Conservation (phyloP, 2,113 vertebrate species). For the Cyanocitta stelleri region DNA sequence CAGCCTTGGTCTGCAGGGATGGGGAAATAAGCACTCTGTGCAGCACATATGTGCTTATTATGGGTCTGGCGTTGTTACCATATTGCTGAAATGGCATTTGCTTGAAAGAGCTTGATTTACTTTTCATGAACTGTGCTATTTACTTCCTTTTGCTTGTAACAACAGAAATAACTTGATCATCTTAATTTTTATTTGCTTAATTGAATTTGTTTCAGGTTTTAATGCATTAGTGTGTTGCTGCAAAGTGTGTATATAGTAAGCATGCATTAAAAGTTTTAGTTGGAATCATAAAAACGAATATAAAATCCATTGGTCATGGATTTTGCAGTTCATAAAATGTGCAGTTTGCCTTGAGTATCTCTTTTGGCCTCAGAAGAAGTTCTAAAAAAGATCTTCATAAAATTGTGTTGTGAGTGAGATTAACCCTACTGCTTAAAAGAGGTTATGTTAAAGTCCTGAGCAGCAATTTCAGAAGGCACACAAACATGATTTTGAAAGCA, state of each 20-base stretch:
- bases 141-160: not conserved
- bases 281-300: not conserved
- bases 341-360: not conserved
- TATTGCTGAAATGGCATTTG: not conserved
- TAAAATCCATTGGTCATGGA: not conserved
- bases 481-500: not conserved
- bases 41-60: not conserved
- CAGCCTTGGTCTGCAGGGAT: not conserved
- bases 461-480: not conserved
- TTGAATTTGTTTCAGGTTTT: not conserved
- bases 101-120: not conserved
- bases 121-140: not conserved
- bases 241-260: not conserved
- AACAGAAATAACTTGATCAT: not conserved
- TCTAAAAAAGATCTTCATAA: not conserved
- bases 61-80: rapidly evolving
- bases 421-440: not conserved
- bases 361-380: not conserved
- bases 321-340: not conserved
- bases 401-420: not conserved
- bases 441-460: not conserved
- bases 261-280: not conserved
- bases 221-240: not conserved
- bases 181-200: not conserved
- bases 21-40: not conserved